These are phyloP conservation scores for Agrotis ipsilon DNA, from an alignment of 2,888 invertebrate genomes.

Conservation along the genomic window DNA sequence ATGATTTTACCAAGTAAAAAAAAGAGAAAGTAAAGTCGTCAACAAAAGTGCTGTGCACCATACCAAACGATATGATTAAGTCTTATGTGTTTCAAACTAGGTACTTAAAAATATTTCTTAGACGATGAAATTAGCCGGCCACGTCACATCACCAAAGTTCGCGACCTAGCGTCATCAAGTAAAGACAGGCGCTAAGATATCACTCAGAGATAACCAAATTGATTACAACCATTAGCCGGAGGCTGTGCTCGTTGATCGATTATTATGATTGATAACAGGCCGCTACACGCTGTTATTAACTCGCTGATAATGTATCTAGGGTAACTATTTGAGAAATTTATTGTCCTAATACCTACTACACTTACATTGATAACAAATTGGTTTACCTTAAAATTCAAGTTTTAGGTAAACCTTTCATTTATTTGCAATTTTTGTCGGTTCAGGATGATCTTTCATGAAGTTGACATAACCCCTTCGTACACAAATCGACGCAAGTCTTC, in stretches of 20 bases:
- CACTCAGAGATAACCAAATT: constrained; percentile 69
- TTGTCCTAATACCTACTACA: constrained; percentile 27
- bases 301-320: constrained; percentile 69
- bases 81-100: background rate
- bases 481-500: no score
- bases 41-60: no score
- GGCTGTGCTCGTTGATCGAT: constrained; percentile 64
- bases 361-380: constrained; percentile 30
- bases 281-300: constrained; percentile 54
- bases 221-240: constrained; percentile 68
- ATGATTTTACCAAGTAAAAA: no score
- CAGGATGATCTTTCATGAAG: no score
- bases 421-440: no score
- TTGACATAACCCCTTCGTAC: no score
- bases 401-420: background rate
- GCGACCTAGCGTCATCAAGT: constrained; percentile 37
- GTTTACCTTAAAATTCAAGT: constrained; percentile 24
- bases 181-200: constrained; percentile 69
- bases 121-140: background rate
- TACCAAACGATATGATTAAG: background rate
- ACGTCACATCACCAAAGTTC: constrained; percentile 17
- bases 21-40: no score
- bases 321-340: constrained; percentile 65
- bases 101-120: background rate
- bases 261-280: constrained; percentile 71